Evolutionary conservation across 2,797 vertebrate genomes (phyloP).

Genomic region (Esox masquinongy): DNA sequence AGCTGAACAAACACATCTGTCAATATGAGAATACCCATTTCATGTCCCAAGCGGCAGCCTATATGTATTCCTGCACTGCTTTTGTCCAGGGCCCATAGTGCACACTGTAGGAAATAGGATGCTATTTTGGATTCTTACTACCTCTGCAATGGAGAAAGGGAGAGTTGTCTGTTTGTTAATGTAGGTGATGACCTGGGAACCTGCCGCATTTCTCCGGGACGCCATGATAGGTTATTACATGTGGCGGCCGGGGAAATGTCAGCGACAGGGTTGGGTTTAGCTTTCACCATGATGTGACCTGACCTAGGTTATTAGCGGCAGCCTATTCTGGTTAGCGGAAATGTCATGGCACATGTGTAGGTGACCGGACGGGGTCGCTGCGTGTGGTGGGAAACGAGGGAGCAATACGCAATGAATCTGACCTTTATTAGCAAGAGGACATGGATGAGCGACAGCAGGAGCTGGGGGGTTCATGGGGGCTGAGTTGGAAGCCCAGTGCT

Average conservation of each 20-base stretch:
- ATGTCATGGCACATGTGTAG: slow-evolving; percentile 54
- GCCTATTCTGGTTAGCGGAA: slow-evolving; percentile 50
- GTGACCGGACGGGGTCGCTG: slow-evolving; percentile 28
- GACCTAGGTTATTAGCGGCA: slow-evolving; percentile 38
- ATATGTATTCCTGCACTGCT: too few relatives aligned
- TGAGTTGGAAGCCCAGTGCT: neutral
- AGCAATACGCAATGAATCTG: slow-evolving; percentile 22
- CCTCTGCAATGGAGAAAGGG: slow-evolving; percentile 4
- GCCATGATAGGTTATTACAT: slow-evolving; percentile 44
- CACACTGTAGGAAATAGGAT: neutral
- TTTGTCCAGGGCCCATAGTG: neutral
- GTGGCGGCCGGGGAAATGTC: slow-evolving; percentile 49
- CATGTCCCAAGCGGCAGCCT: too few relatives aligned
- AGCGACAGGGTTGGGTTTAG: slow-evolving; percentile 44
- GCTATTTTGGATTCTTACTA: neutral
- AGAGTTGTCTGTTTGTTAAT: slow-evolving; percentile 50
- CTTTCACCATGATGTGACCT: slow-evolving; percentile 48
- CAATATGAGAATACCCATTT: too few relatives aligned
- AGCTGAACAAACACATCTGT: too few relatives aligned
- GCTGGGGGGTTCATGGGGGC: neutral
- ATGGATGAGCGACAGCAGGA: slow-evolving; percentile 18
- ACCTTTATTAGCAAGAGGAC: slow-evolving; percentile 40
- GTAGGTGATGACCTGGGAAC: slow-evolving; percentile 36
- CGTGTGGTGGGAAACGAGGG: neutral
- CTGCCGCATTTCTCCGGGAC: slow-evolving; percentile 43